A percentile compares a stretch with the other conserved stretches of the same genome.
Evolutionary conservation across 2,113 vertebrate genomes (phyloP).

Genomic region (Grallaria varia): DNA sequence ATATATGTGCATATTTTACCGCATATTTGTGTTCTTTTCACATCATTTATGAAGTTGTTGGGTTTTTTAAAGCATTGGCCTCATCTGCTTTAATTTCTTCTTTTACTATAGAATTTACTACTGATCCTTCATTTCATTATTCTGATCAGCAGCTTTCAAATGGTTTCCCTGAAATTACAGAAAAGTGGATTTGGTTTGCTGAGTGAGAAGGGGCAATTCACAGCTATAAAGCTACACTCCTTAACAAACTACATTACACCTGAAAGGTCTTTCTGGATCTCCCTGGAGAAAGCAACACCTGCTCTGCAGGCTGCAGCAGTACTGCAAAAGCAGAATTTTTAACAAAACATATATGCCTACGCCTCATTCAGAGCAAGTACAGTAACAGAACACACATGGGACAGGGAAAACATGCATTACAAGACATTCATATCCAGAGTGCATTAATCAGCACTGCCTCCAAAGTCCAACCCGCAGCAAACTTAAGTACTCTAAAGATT

Average conservation of each 20-base stretch:
- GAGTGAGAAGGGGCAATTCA: background rate
- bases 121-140: background rate
- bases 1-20: background rate
- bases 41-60: background rate
- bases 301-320: background rate
- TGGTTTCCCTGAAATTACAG: background rate
- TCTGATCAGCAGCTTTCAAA: background rate
- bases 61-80: background rate
- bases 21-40: background rate
- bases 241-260: background rate
- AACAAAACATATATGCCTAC: background rate
- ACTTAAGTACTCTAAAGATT: background rate
- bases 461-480: background rate
- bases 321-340: background rate
- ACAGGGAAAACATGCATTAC: background rate
- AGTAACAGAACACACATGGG: accelerated
- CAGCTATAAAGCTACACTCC: background rate
- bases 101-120: background rate
- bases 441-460: background rate
- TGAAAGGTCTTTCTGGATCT: background rate
- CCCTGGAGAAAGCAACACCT: background rate
- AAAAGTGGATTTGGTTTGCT: background rate
- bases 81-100: background rate
- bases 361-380: background rate
- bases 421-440: background rate